Evolutionary conservation across 2,113 vertebrate genomes (phyloP).

Genomic region (Pseudonaja textilis): DNA sequence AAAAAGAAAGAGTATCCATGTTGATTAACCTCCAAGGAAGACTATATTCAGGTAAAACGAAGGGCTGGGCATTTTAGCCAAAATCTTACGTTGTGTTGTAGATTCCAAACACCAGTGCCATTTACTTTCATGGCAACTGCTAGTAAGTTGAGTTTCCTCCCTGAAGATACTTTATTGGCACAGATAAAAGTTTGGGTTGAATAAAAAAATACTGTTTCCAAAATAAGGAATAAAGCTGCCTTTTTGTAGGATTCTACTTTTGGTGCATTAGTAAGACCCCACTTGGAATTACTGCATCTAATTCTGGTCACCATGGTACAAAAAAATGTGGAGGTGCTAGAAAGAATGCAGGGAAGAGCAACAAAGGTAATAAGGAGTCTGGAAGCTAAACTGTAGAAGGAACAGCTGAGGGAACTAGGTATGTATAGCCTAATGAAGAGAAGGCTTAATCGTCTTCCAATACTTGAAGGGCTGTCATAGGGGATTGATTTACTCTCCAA

Average conservation of each 20-base stretch:
- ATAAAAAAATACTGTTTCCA: not conserved
- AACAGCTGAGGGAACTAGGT: not conserved
- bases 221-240: not conserved
- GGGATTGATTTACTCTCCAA: not conserved
- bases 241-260: not conserved
- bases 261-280: not conserved
- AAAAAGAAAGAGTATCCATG: too few relatives aligned
- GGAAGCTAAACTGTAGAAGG: not conserved
- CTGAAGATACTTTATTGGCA: not conserved
- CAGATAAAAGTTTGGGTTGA: not conserved
- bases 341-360: not conserved
- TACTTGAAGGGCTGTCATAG: not conserved
- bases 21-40: not conserved
- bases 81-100: not conserved
- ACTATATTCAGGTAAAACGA: not conserved
- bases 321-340: not conserved
- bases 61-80: not conserved
- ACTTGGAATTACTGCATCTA: not conserved
- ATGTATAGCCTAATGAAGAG: not conserved
- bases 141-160: not conserved
- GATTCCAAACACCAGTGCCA: not conserved
- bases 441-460: not conserved
- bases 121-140: not conserved
- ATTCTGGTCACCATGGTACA: not conserved
- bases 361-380: not conserved